Conservation (phyloP, 2,888 invertebrate genomes). For the Lacanobia oleracea region DNA sequence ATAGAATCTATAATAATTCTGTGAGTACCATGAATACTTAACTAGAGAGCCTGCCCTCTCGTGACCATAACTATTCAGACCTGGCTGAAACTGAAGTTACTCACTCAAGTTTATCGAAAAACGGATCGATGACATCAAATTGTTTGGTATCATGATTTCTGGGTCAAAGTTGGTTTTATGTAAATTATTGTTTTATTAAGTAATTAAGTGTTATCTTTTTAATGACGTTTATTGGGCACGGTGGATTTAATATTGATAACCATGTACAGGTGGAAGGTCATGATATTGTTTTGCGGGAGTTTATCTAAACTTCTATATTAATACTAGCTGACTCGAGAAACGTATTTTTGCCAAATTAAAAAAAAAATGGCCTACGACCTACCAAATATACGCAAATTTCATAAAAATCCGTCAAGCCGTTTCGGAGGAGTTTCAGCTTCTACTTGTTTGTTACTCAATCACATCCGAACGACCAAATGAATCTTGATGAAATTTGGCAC, state of each 20-base stretch:
- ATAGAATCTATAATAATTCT: conserved; percentile 29
- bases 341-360: no score
- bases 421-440: no score
- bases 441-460: no score
- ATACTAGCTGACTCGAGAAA: no score
- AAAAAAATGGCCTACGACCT: no score
- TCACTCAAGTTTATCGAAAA: conserved; percentile 19
- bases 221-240: not conserved
- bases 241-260: not conserved
- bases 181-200: conserved; percentile 19
- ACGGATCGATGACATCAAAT: conserved; percentile 19
- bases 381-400: no score
- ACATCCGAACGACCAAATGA: no score
- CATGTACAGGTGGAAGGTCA: not conserved
- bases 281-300: no score
- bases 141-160: conserved; percentile 23
- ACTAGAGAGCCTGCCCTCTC: conserved; percentile 13
- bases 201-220: not conserved
- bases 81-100: conserved; percentile 19
- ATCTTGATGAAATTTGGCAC: no score
- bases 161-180: not conserved
- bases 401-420: no score
- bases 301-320: no score
- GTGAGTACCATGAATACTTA: conserved; percentile 41
- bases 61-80: conserved; percentile 24